Percentiles rank a stretch among this genome's conserved stretches.
These are phyloP conservation scores for Zaprionus lineosus DNA, from an alignment of 2,888 invertebrate species.

Conservation along the genomic window DNA sequence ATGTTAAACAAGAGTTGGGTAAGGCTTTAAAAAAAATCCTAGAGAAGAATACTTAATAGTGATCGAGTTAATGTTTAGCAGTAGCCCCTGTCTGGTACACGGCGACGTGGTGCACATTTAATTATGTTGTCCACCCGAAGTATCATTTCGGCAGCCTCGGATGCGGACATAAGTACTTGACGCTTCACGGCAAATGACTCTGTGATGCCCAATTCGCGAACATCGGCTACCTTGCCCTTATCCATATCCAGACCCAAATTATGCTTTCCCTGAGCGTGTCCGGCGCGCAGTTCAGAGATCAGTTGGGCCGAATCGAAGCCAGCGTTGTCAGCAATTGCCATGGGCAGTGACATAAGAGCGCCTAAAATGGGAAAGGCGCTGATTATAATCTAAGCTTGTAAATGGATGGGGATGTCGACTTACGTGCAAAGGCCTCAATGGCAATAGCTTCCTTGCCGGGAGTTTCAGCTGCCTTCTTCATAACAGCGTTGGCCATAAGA, in stretches of 20 bases:
- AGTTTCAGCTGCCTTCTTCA: constrained; percentile 91
- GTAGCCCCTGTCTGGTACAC: constrained; percentile 91
- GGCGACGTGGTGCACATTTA: constrained; percentile 93
- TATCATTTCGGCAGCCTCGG: constrained; percentile 99
- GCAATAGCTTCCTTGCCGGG: constrained; percentile 99
- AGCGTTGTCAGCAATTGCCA: constrained; percentile 98
- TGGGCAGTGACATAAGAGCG: constrained; percentile 94
- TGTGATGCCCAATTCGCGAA: constrained; percentile 95
- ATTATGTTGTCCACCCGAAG: constrained; percentile 98
- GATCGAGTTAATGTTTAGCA: constrained; percentile 68
- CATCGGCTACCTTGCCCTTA: constrained; percentile 92
- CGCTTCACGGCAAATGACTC: constrained; percentile 99
- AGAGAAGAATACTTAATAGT: constrained; percentile 64
- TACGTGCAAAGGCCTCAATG: constrained; percentile 95
- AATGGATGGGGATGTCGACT: constrained; percentile 31
- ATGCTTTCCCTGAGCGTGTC: constrained; percentile 92
- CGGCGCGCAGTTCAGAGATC: constrained; percentile 94
- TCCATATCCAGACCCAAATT: constrained; percentile 91
- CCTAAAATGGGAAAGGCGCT: constrained; percentile 57
- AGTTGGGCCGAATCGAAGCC: constrained; percentile 98
- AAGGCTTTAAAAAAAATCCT: constrained; percentile 54
- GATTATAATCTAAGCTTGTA: no score
- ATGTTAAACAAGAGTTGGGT: constrained; percentile 60
- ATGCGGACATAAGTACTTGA: constrained; percentile 95
- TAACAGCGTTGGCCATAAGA: constrained; percentile 97